Conservation (phyloP, 2,797 vertebrate genomes). For the Neosilurus hyrtlii region DNA sequence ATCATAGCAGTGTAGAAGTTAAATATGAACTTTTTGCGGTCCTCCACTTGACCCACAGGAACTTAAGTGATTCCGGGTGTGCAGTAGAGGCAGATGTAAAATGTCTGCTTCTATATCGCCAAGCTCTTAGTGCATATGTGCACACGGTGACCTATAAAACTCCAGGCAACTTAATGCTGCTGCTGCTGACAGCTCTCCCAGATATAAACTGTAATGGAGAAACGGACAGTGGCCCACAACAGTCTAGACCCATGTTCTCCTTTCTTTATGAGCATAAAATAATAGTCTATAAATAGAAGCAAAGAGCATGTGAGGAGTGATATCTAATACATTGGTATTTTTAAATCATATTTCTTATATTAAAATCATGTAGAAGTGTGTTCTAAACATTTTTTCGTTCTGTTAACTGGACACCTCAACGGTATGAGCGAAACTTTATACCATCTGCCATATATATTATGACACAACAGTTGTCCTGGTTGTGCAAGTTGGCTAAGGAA, state of each 20-base stretch:
- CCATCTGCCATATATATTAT: conserved; percentile 14
- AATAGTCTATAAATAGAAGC: neutral
- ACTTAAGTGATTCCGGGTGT: conserved; percentile 52
- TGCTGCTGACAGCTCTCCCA: conserved; percentile 53
- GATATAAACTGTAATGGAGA: conserved; percentile 44
- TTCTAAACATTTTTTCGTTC: neutral
- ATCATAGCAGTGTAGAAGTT: conserved; percentile 44
- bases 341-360: neutral
- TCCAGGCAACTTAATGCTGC: conserved; percentile 48
- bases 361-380: neutral
- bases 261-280: conserved; percentile 15
- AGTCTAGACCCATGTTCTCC: neutral
- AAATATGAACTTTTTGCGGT: conserved; percentile 50
- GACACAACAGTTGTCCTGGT: conserved; percentile 27
- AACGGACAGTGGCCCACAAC: conserved; percentile 20
- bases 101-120: conserved; percentile 45
- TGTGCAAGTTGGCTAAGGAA: conserved; percentile 44
- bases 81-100: conserved; percentile 44
- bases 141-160: conserved; percentile 50
- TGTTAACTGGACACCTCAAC: neutral
- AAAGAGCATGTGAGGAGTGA: neutral
- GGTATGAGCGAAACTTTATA: conserved; percentile 18
- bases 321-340: neutral
- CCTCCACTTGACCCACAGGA: conserved; percentile 46
- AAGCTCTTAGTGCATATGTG: conserved; percentile 47